Conservation (phyloP, 2,113 vertebrate genomes). For the Antennarius striatus region DNA sequence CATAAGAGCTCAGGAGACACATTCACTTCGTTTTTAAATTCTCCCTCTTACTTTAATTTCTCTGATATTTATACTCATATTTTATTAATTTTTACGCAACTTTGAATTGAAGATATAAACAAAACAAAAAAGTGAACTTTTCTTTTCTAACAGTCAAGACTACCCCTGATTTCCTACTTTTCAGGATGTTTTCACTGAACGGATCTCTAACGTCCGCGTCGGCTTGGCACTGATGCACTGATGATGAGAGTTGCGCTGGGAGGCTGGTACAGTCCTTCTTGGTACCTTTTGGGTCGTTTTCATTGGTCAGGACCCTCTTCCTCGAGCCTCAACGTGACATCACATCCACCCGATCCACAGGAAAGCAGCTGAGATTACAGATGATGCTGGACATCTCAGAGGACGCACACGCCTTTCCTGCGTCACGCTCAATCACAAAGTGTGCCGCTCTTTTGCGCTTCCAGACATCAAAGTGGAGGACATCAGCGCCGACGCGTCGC, state of each 20-base stretch:
- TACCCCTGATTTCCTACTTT: not conserved
- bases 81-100: not conserved
- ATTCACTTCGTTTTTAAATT: too few species aligned
- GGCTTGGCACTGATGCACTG: constrained; percentile 40
- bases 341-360: constrained; percentile 74
- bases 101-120: not conserved
- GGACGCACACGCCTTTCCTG: constrained; percentile 50
- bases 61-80: not conserved
- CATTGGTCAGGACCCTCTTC: constrained; percentile 71
- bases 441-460: constrained; percentile 11
- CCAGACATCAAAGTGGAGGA: constrained; percentile 18
- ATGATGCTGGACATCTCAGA: constrained; percentile 75
- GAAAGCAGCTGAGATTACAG: constrained; percentile 63
- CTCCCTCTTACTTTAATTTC: not conserved
- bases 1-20: not conserved
- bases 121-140: too few species aligned
- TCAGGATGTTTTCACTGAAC: constrained; percentile 13
- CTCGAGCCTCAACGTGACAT: constrained; percentile 74
- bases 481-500: constrained; percentile 11
- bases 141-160: not conserved
- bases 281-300: constrained; percentile 46
- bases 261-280: constrained; percentile 53
- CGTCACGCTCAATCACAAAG: constrained; percentile 37
- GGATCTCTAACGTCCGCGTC: constrained; percentile 20
- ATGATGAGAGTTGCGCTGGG: constrained; percentile 42